Percentiles rank a stretch among this genome's conserved stretches.
Conservation (phyloP, 2,113 vertebrate genomes). For the Guaruba guarouba region DNA sequence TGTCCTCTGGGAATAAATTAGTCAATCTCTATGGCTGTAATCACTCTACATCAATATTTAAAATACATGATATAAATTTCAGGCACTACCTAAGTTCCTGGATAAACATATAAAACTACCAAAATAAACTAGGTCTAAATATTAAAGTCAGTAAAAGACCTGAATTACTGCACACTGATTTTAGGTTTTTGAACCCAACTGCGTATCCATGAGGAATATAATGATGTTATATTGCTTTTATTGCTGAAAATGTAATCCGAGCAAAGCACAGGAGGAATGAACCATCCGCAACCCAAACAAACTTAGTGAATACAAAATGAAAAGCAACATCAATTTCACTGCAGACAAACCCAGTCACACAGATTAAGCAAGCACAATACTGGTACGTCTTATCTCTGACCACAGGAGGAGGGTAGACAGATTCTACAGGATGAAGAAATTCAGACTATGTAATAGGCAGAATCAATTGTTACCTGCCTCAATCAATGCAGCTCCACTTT, state of each 20-base stretch:
- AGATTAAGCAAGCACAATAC: conserved; percentile 99
- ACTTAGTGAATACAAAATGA: conserved; percentile 95
- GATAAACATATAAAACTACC: conserved; percentile 57
- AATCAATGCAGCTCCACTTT: conserved; percentile 99
- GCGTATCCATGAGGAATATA: conserved; percentile 77
- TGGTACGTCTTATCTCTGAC: conserved; percentile 95
- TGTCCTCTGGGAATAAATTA: conserved; percentile 82
- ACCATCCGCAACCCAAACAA: conserved; percentile 88
- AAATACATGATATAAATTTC: conserved; percentile 61
- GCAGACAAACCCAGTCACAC: conserved; percentile 99
- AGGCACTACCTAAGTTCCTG: conserved; percentile 9
- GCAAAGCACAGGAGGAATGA: conserved; percentile 85
- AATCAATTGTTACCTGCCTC: conserved; percentile 99
- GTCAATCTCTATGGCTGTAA: conserved; percentile 59
- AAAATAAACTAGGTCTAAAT: conserved; percentile 74
- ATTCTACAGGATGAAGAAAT: conserved; percentile 99
- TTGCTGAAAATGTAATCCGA: conserved; percentile 83
- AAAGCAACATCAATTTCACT: conserved; percentile 99
- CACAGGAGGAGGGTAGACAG: conserved; percentile 99
- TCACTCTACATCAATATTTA: conserved; percentile 69
- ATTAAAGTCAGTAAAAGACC: conserved; percentile 63
- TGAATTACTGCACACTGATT: conserved; percentile 73
- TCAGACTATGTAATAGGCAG: conserved; percentile 99
- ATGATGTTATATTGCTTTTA: conserved; percentile 86
- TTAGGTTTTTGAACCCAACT: conserved; percentile 72